Conservation (phyloP, 2,797 vertebrate genomes). For the Chromobotia macracanthus region DNA sequence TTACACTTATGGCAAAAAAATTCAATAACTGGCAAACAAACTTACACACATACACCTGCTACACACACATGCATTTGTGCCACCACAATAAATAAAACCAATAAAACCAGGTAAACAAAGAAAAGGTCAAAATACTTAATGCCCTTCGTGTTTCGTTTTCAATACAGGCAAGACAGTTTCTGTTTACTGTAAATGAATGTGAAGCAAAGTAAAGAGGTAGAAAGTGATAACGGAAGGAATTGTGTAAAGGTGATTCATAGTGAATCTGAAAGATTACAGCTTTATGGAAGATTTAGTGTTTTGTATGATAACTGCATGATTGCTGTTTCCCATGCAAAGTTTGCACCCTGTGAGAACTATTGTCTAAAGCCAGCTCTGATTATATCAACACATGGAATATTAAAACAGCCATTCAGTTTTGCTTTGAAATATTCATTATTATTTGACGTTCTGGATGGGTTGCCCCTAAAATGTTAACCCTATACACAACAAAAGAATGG, state of each 20-base stretch:
- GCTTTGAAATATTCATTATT: no score
- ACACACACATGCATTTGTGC: neutral
- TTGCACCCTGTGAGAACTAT: no score
- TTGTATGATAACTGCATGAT: neutral
- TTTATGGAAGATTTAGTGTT: neutral
- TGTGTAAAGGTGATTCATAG: constrained; percentile 39
- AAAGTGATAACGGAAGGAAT: constrained; percentile 10
- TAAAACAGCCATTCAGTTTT: no score
- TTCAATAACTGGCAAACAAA: neutral
- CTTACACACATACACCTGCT: neutral
- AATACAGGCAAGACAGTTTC: neutral
- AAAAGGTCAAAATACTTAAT: neutral
- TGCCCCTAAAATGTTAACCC: no score
- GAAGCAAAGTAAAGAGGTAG: constrained; percentile 26
- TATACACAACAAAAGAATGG: no score
- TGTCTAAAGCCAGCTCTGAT: no score
- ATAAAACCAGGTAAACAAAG: neutral
- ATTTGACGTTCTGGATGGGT: no score
- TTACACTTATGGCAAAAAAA: no score
- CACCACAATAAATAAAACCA: no score
- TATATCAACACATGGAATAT: no score
- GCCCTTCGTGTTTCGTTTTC: constrained; percentile 46
- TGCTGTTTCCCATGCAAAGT: neutral
- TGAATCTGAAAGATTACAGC: constrained; percentile 4
- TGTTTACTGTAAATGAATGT: constrained; percentile 45